A percentile compares a stretch with the other conserved stretches of the same genome.
Conservation (phyloP, 2,888 invertebrate genomes). For the Ceriagrion tenellum region DNA sequence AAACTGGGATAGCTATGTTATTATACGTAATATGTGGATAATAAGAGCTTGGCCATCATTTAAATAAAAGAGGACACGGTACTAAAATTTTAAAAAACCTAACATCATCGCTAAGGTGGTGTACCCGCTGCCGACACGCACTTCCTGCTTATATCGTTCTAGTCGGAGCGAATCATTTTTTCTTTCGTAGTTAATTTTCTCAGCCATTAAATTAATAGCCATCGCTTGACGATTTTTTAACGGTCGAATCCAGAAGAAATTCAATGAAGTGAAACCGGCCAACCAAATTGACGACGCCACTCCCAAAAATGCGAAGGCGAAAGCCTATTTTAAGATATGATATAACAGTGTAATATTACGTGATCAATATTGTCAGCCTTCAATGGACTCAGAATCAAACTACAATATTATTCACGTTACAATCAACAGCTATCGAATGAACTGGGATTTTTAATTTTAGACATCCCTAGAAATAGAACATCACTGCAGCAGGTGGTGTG, state of each 20-base stretch:
- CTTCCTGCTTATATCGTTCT: background rate
- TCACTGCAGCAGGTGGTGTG: slow-evolving; percentile 64
- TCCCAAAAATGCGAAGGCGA: slow-evolving; percentile 52
- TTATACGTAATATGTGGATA: too few relatives aligned
- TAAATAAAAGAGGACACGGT: too few relatives aligned
- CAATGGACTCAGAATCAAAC: background rate
- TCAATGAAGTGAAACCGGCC: background rate
- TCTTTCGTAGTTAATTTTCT: background rate
- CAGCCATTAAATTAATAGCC: background rate
- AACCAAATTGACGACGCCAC: slow-evolving; percentile 50
- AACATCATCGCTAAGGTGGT: background rate
- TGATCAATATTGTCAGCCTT: background rate
- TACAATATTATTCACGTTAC: background rate
- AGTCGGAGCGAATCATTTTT: background rate
- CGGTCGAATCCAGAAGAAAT: background rate
- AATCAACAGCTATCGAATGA: slow-evolving; percentile 53
- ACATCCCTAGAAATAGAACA: slow-evolving; percentile 61
- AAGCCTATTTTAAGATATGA: slow-evolving; percentile 61
- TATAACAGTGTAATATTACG: background rate
- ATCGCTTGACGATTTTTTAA: background rate
- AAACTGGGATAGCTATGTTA: too few relatives aligned
- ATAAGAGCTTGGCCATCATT: too few relatives aligned
- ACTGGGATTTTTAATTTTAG: slow-evolving; percentile 65
- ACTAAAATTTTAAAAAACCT: too few relatives aligned
- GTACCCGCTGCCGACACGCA: background rate